Base-by-base conservation (phyloP, 35 echinoderm and acorn worm species). In the Apostichopus californicus region DNA sequence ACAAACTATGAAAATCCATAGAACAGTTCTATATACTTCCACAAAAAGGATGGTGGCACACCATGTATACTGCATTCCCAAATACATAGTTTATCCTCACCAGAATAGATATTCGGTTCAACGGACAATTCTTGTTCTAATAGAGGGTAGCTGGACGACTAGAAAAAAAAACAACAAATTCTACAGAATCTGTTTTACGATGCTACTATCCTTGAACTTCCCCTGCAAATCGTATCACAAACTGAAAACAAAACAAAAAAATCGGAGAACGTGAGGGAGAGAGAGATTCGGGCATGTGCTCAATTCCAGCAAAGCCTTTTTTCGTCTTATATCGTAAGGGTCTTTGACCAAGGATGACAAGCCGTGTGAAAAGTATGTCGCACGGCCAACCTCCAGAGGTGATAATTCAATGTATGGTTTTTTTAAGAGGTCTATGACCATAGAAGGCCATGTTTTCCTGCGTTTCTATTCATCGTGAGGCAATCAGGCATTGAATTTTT, bases 181-280 rank as follows among this genome's bases (percentile, higher is more conserved):
- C 18, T 68, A 14, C 64, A 68, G 64, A 68, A 68, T 68, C 34
- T 80, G 78, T 13, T 80, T 80, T 5, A 13, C 34, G 34, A 46
- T 46, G 34, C 34, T 46, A 46, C 34, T 34, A 80, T 80, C 78
- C 78, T 80, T 80, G 78, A 80, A 80, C 78, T 80, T 14, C 20
- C 53, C 25, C 23, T 0, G 15, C 46, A 80, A 46, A 80, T 68
- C 64, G 11, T 18, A 68, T 68, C 11, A 68, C 64, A 68, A 12
- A 68, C 64, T 14, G 64, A 17, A 68, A 14, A 68, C 34, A 46
- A 80, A 14, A 5, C 24, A 25, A 7, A 46, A 46, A 80, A 54
- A 34, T 25, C 13, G 3, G 4, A 34, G 25, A 80, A 80, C 26
- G 26, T 80, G 25, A 80, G 78, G 22, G 14, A 25, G 53, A 55